Evolutionary conservation across 2,113 vertebrate genomes (phyloP).

Genomic region (Heterotis niloticus): DNA sequence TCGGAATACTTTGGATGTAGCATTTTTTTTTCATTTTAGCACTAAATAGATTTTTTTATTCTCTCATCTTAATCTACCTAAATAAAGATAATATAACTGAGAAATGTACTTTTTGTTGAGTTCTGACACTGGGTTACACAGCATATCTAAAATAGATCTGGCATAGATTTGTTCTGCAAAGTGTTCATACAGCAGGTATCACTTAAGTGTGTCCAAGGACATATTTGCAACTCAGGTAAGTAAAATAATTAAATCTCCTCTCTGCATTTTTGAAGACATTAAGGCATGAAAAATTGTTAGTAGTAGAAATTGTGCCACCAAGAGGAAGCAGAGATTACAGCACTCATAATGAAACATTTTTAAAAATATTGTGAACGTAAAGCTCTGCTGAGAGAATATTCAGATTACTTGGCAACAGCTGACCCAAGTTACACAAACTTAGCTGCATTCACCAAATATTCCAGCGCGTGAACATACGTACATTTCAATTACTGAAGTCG

Average conservation of each 20-base stretch:
- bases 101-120: too few relatives aligned
- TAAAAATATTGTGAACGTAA: background rate
- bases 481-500: too few relatives aligned
- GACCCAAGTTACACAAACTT: too few relatives aligned
- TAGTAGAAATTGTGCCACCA: conserved; percentile 10
- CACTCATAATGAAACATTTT: background rate
- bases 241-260: background rate
- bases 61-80: background rate
- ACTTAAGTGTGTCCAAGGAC: background rate
- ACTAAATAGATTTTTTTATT: too few relatives aligned
- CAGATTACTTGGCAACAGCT: too few relatives aligned
- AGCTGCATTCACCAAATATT: background rate
- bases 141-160: background rate
- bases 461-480: background rate
- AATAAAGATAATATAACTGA: background rate
- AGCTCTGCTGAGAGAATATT: background rate
- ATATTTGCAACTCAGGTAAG: background rate
- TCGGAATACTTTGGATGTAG: too few relatives aligned
- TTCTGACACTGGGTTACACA: background rate
- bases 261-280: too few relatives aligned
- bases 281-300: background rate
- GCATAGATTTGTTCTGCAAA: background rate
- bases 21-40: too few relatives aligned
- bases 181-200: background rate
- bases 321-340: background rate